phyloP scores from a whole-genome alignment of 2,888 invertebrate genomes.

The Melipona bicolor region DNA sequence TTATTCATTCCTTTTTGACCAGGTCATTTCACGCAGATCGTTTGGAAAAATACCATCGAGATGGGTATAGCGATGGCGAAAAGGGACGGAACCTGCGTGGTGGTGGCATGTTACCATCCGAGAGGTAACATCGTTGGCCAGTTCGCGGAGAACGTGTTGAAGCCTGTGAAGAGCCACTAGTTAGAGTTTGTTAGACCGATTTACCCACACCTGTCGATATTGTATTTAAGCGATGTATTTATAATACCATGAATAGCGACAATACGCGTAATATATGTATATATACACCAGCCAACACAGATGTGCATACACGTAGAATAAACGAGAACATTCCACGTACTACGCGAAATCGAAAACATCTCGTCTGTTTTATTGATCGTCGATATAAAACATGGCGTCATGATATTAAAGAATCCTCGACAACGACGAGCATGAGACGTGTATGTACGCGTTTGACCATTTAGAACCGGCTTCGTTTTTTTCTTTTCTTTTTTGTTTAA shows the following conservation, averaged over 20 bases:
- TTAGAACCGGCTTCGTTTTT: background rate
- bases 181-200: slow-evolving; percentile 57
- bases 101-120: slow-evolving; percentile 88
- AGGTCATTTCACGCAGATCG: slow-evolving; percentile 89
- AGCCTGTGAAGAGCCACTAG: slow-evolving; percentile 73
- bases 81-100: slow-evolving; percentile 85
- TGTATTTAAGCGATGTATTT: slow-evolving; percentile 73
- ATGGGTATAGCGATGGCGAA: slow-evolving; percentile 91
- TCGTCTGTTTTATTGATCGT: slow-evolving; percentile 30
- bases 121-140: slow-evolving; percentile 87
- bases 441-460: background rate
- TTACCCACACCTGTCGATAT: slow-evolving; percentile 68
- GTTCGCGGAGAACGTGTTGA: slow-evolving; percentile 84
- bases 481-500: background rate
- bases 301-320: slow-evolving; percentile 73
- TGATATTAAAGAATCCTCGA: background rate
- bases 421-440: background rate
- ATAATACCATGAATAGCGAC: slow-evolving; percentile 64
- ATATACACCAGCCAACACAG: slow-evolving; percentile 58
- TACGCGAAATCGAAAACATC: slow-evolving; percentile 47
- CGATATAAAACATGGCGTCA: background rate
- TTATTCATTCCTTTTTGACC: background rate
- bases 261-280: slow-evolving; percentile 70
- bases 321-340: slow-evolving; percentile 77
- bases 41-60: slow-evolving; percentile 92